Evolutionary conservation across 2,888 invertebrate species (phyloP).

Genomic region (Carcina quercana): DNA sequence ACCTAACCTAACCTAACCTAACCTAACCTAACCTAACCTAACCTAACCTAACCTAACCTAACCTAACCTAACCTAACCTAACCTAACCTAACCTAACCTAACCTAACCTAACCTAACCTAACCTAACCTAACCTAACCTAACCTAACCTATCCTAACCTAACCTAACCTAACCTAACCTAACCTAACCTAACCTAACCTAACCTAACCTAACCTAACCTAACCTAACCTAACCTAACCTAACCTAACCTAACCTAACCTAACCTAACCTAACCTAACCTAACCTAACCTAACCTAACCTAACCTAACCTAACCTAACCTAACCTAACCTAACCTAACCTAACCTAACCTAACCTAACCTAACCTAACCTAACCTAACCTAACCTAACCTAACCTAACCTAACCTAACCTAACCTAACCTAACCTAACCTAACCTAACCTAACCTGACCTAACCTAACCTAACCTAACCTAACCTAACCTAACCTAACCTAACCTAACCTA

Average conservation of each 20-base stretch:
- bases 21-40: constrained; percentile 12
- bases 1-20: constrained; percentile 9
- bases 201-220: constrained; percentile 15
- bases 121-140: constrained; percentile 9
- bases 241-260: constrained; percentile 9
- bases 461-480: constrained; percentile 1
- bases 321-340: constrained; percentile 8
- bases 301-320: constrained; percentile 5
- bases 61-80: constrained; percentile 6
- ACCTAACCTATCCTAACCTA: constrained; percentile 9
- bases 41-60: constrained; percentile 10
- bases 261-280: constrained; percentile 9
- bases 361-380: constrained; percentile 6
- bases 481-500: constrained; percentile 1
- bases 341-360: constrained; percentile 6
- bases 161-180: constrained; percentile 9
- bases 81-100: constrained; percentile 5
- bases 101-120: constrained; percentile 6
- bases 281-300: constrained; percentile 9
- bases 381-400: constrained; percentile 6
- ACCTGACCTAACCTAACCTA: constrained; percentile 4
- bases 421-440: constrained; percentile 6
- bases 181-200: constrained; percentile 15
- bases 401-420: constrained; percentile 6
- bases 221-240: constrained; percentile 9